phyloP scores from a whole-genome alignment of 1,140 invertebrate genomes.

The Linepithema humile region DNA sequence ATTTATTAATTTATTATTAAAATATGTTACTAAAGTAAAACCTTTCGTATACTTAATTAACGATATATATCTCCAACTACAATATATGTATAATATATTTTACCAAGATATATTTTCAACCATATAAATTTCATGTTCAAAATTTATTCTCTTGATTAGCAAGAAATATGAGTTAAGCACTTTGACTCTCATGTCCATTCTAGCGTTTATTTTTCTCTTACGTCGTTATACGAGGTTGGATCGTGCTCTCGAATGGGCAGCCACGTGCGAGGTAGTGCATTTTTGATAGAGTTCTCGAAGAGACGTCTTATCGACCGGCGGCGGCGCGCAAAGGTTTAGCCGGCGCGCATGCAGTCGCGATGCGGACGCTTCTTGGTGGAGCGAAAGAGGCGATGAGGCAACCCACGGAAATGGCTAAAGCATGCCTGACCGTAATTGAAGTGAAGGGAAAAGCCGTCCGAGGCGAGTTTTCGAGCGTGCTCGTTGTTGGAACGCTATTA shows the following conservation, averaged over 20 bases:
- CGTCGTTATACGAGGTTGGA: background rate
- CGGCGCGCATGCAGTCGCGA: slow-evolving; percentile 29
- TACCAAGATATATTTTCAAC: too few species aligned
- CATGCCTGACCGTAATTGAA: slow-evolving; percentile 52
- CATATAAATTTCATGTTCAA: background rate
- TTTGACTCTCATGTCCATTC: background rate
- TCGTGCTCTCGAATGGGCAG: background rate
- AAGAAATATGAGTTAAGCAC: background rate
- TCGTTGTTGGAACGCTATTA: slow-evolving; percentile 37
- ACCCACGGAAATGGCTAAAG: slow-evolving; percentile 31
- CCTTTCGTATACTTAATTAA: background rate
- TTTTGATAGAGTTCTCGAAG: slow-evolving; percentile 52
- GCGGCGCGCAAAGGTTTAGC: slow-evolving; percentile 46
- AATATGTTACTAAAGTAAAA: background rate
- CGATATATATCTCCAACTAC: background rate
- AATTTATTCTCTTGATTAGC: background rate
- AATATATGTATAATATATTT: too few species aligned
- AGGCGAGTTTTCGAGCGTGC: slow-evolving; percentile 49
- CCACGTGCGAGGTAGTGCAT: slow-evolving; percentile 49
- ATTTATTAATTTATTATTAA: background rate
- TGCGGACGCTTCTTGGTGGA: slow-evolving; percentile 4
- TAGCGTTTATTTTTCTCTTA: background rate
- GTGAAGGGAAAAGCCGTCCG: background rate
- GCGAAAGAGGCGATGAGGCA: slow-evolving; percentile 40
- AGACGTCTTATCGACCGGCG: slow-evolving; percentile 58